Evolutionary conservation across 1,140 invertebrate genomes (phyloP), one percentile per base, ranked within the genome.

Genomic region (Formica selysi): DNA sequence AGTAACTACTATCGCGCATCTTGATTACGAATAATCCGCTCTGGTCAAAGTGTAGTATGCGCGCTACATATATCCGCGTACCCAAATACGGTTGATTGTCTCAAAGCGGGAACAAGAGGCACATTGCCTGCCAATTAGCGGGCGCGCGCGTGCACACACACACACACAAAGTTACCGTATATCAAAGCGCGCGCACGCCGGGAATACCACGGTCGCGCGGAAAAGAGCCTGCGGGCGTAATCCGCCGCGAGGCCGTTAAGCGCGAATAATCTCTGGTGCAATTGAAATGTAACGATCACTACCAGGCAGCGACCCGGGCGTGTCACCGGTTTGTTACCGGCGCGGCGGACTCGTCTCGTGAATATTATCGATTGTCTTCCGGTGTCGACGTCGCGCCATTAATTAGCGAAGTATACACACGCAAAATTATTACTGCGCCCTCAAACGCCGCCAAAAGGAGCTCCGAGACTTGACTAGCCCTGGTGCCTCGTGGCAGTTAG

Each of bases 401-500:
- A 90, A 90, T 90, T 90, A 89, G 54, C 62, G 16, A 13, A 41
- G 68, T 44, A 87, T 41, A 90, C 26, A 90, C 22, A 71, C 67
- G 57, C 88, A 65, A 67, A 88, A 90, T 89, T 81, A 90, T 87
- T 85, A 85, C 32, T 51, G 57, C 59, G 26, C 57, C 67, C 76
- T 79, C 81, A 76, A 84, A 87, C 48, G 11, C 22, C 57, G 38
- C 38, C 67, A 64, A 86, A 89, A 88, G 89, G 78, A 74, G 83
- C 81, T 79, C 11, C 61, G 74, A 80, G 68, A 81, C 73, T 76
- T 78, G 73, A 65, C 83, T 61, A 57, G 48, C 67, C 65, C 76
- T 36, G 3, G 6, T 11, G 71, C 16, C 48, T 6, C n/a, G 36
- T 4, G 68, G 26, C 90, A 92, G 91, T 92, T 93, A 91, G 90